These are phyloP conservation scores for Lasiommata megera DNA, from an alignment of 2,888 invertebrate species.

Conservation along the genomic window DNA sequence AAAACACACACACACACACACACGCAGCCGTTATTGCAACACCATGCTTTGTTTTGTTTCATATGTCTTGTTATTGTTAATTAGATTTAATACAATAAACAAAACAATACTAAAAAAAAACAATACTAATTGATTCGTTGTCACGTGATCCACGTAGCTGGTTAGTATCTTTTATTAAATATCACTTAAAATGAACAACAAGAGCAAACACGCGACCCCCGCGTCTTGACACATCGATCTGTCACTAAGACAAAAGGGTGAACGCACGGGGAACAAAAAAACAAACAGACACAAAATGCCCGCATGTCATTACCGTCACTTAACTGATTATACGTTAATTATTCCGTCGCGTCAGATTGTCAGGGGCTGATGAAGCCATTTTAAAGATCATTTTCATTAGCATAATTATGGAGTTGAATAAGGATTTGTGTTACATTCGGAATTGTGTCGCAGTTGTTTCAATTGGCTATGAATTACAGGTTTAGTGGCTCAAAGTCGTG, in stretches of 20 bases:
- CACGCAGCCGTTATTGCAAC: no score
- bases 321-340: conserved; percentile 74
- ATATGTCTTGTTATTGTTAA: no score
- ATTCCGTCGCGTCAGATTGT: conserved; percentile 72
- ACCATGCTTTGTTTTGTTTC: no score
- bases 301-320: conserved; percentile 78
- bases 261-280: conserved; percentile 57
- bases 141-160: neutral
- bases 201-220: conserved; percentile 24
- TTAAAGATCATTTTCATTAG: conserved; percentile 40
- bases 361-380: conserved; percentile 67
- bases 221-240: conserved; percentile 31
- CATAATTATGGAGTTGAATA: conserved; percentile 29
- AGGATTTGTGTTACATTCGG: conserved; percentile 28
- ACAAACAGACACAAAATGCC: conserved; percentile 54
- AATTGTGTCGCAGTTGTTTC: conserved; percentile 6
- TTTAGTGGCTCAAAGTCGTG: neutral
- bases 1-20: no score
- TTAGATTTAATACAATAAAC: no score
- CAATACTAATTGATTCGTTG: no score
- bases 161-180: conserved; percentile 22
- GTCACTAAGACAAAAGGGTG: conserved; percentile 57
- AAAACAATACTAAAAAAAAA: no score
- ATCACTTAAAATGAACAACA: conserved; percentile 31
- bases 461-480: neutral